Conservation (phyloP, 2,888 invertebrate genomes). For the Zele albiditarsus region DNA sequence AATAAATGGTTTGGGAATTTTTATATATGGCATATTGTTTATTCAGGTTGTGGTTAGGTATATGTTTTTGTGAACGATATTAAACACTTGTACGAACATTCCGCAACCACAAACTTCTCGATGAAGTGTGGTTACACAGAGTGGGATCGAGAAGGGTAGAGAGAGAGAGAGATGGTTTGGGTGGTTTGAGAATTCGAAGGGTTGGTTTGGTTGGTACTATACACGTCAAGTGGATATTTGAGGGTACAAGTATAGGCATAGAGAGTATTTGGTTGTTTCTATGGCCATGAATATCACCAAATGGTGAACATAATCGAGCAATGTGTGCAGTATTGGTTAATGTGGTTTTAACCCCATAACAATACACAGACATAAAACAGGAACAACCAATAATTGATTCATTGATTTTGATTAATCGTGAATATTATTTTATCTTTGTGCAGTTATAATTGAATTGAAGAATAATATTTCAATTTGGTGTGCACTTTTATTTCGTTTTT, state of each 20-base stretch:
- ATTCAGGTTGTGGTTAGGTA: too few relatives aligned
- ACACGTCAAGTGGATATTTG: slow-evolving; percentile 55
- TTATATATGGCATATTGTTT: background rate
- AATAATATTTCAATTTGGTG: too few relatives aligned
- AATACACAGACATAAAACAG: background rate
- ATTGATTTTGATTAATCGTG: background rate
- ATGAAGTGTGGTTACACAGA: slow-evolving; percentile 26
- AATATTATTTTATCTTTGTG: too few relatives aligned
- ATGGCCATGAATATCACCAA: slow-evolving; percentile 49
- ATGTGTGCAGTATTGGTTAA: slow-evolving; percentile 2
- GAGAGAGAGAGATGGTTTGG: slow-evolving; percentile 17
- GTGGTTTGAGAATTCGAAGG: slow-evolving; percentile 22
- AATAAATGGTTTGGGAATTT: background rate
- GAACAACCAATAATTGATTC: background rate
- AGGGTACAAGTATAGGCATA: slow-evolving; percentile 42
- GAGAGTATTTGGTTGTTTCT: background rate
- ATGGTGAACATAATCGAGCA: slow-evolving; percentile 53
- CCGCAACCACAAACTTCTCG: slow-evolving; percentile 24
- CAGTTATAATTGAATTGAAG: too few relatives aligned
- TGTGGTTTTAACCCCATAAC: slow-evolving; percentile 34
- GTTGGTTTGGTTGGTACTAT: slow-evolving; percentile 27
- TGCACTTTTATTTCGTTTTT: background rate
- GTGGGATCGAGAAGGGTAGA: slow-evolving; percentile 12
- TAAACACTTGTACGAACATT: slow-evolving; percentile 28
- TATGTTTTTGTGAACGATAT: background rate